Evolutionary conservation across 2,888 invertebrate genomes (phyloP).

Genomic region (Scelioninae gen. 1): DNA sequence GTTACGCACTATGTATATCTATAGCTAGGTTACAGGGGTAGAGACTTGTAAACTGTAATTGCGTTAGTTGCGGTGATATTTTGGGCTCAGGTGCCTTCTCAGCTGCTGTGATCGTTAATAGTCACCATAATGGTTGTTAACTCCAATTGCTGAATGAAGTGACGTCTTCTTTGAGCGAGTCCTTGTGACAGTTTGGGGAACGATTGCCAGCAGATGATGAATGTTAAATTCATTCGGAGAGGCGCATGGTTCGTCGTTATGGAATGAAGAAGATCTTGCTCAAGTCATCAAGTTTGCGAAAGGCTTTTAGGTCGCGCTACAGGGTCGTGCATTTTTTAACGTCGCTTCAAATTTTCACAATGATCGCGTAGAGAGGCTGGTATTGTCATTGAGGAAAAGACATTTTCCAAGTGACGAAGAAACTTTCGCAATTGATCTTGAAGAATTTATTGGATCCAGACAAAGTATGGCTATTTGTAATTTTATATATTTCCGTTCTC

Average conservation of each 20-base stretch:
- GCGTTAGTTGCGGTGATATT: slow-evolving; percentile 84
- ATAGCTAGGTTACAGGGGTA: slow-evolving; percentile 72
- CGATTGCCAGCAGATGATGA: slow-evolving; percentile 15
- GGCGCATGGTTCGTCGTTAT: background rate
- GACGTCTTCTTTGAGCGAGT: slow-evolving; percentile 33
- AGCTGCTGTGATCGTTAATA: slow-evolving; percentile 82
- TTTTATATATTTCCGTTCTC: too few relatives aligned
- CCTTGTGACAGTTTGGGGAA: slow-evolving; percentile 12
- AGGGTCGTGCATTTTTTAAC: slow-evolving; percentile 11
- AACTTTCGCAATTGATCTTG: background rate
- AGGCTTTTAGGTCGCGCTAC: background rate
- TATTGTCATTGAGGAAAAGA: background rate
- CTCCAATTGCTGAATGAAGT: slow-evolving; percentile 60
- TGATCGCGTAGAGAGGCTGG: background rate
- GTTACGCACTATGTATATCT: slow-evolving; percentile 40
- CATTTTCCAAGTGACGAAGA: background rate
- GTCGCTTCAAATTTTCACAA: background rate
- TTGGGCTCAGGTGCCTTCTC: slow-evolving; percentile 82
- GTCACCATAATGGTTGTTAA: slow-evolving; percentile 79
- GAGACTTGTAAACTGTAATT: slow-evolving; percentile 84
- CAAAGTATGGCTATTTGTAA: background rate
- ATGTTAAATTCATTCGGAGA: slow-evolving; percentile 4
- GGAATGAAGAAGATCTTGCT: background rate
- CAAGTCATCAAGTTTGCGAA: background rate
- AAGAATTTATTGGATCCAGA: background rate